Percentiles rank a stretch among this genome's conserved stretches.
Conservation (phyloP, 2,113 vertebrate species). For the Coregonus clupeaformis region DNA sequence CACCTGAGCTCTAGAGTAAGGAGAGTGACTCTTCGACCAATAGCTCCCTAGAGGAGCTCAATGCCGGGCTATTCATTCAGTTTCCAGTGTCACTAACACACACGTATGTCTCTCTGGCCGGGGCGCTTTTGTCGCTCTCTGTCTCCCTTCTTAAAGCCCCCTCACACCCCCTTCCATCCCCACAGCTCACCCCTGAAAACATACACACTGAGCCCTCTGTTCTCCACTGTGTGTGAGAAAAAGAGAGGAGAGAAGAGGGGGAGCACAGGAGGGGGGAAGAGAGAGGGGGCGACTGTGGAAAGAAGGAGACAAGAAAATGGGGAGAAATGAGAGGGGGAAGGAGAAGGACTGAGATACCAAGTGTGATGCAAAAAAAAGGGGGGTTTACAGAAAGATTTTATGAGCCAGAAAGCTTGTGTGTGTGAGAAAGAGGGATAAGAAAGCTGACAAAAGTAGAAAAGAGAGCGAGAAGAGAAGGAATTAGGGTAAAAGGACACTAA, state of each 20-base stretch:
- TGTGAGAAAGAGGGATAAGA: slow-evolving; percentile 28
- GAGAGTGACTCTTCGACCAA: slow-evolving; percentile 16
- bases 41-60: slow-evolving; percentile 29
- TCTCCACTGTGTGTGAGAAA: slow-evolving; percentile 50
- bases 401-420: slow-evolving; percentile 30
- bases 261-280: slow-evolving; percentile 9
- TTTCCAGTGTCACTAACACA: slow-evolving; percentile 14
- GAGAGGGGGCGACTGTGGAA: slow-evolving; percentile 20
- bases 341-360: neutral
- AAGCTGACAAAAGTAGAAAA: neutral
- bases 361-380: slow-evolving; percentile 16
- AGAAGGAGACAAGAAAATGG: neutral
- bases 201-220: slow-evolving; percentile 72
- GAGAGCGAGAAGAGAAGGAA: neutral
- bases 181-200: slow-evolving; percentile 35
- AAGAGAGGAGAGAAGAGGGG: slow-evolving; percentile 9
- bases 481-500: neutral
- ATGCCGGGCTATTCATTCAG: slow-evolving; percentile 10
- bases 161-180: slow-evolving; percentile 28
- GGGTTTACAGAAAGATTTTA: slow-evolving; percentile 50
- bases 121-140: slow-evolving; percentile 38
- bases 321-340: neutral
- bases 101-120: slow-evolving; percentile 18
- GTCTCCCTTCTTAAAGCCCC: slow-evolving; percentile 31
- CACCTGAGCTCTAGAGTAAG: neutral